Evolutionary conservation across 2,888 invertebrate species (phyloP).

Genomic region (Argyra leucocephala): DNA sequence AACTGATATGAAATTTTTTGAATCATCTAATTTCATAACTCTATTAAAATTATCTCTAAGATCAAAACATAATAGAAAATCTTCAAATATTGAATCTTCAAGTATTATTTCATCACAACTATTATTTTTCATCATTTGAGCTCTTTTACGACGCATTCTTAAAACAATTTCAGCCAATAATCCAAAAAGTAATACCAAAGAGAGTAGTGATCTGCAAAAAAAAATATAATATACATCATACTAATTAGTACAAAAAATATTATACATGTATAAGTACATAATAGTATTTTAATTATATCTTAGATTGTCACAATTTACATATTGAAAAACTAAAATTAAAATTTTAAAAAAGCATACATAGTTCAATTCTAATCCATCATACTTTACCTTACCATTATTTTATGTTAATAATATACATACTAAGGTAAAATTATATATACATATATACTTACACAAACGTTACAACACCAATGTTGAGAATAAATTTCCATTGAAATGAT

Average conservation of each 20-base stretch:
- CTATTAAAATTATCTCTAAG: conserved; percentile 27
- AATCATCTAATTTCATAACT: conserved; percentile 25
- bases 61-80: conserved; percentile 32
- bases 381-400: too few relatives aligned
- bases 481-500: conserved; percentile 30
- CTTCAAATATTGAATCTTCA: conserved; percentile 22
- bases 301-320: too few relatives aligned
- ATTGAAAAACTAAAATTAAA: too few relatives aligned
- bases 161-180: conserved; percentile 27
- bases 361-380: too few relatives aligned
- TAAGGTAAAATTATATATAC: too few relatives aligned
- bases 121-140: conserved; percentile 17
- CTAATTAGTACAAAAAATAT: too few relatives aligned
- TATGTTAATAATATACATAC: too few relatives aligned
- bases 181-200: conserved; percentile 22
- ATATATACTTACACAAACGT: conserved; percentile 28
- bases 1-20: conserved; percentile 27
- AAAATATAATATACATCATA: neutral
- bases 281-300: too few relatives aligned
- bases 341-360: too few relatives aligned
- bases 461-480: conserved; percentile 27
- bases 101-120: neutral
- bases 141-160: conserved; percentile 21
- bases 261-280: too few relatives aligned
- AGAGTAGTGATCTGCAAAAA: conserved; percentile 22